Evolutionary conservation across 2,888 invertebrate genomes (phyloP).

Genomic region (Agrotis ipsilon): DNA sequence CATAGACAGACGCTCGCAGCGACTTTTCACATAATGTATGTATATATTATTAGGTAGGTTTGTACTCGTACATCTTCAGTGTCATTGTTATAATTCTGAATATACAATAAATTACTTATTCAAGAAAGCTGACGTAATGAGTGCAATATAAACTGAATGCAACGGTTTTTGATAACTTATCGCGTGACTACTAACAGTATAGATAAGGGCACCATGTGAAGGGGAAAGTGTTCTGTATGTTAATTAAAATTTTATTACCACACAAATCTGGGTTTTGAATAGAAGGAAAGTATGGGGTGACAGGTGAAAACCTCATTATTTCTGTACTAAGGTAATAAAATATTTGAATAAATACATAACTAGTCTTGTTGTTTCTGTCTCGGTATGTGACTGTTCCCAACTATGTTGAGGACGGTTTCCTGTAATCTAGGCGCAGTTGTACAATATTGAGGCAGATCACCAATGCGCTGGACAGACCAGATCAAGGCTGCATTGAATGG

Average conservation of each 20-base stretch:
- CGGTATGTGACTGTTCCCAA: too few relatives aligned
- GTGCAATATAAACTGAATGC: slow-evolving; percentile 34
- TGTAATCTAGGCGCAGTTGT: too few relatives aligned
- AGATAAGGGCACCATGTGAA: slow-evolving; percentile 38
- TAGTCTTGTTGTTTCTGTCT: too few relatives aligned
- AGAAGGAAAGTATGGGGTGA: background rate
- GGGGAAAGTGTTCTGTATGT: slow-evolving; percentile 39
- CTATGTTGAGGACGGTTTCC: too few relatives aligned
- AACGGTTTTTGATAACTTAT: slow-evolving; percentile 52
- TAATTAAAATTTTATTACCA: slow-evolving; percentile 40
- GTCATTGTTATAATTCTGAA: background rate
- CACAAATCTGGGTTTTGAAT: slow-evolving; percentile 3
- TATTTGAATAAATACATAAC: too few relatives aligned
- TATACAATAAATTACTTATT: background rate
- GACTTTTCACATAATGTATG: background rate
- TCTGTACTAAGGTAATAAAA: background rate
- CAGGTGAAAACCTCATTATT: background rate
- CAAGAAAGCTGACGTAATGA: slow-evolving; percentile 3
- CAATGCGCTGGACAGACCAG: too few relatives aligned
- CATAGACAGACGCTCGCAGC: background rate
- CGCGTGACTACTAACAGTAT: slow-evolving; percentile 50
- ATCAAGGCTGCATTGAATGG: too few relatives aligned
- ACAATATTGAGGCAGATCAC: too few relatives aligned
- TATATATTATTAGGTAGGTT: background rate
- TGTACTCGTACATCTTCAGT: too few relatives aligned